Conservation (phyloP, 2,797 vertebrate genomes). For the Chelonia mydas region DNA sequence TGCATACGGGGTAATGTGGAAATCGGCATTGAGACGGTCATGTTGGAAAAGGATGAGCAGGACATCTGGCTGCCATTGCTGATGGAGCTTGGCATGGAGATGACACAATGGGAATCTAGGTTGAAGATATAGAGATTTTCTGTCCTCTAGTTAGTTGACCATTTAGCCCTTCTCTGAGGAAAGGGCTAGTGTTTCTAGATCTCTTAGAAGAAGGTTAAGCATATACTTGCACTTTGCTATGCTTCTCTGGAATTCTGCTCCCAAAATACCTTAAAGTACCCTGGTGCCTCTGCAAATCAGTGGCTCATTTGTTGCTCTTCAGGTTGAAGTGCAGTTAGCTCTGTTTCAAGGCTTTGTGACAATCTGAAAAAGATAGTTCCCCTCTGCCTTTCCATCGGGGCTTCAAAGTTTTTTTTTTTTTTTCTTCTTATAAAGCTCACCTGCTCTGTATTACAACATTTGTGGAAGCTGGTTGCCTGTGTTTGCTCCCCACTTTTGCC, state of each 20-base stretch:
- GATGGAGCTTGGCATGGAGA: fast-evolving
- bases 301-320: not conserved
- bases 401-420: not conserved
- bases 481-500: not conserved
- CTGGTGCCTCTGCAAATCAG: not conserved
- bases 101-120: not conserved
- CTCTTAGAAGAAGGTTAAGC: not conserved
- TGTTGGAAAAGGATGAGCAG: not conserved
- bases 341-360: not conserved
- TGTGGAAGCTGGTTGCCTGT: not conserved
- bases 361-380: not conserved
- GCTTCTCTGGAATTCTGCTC: not conserved
- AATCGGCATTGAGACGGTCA: fast-evolving
- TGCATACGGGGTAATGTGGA: not conserved
- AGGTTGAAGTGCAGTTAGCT: not conserved
- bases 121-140: not conserved
- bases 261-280: not conserved
- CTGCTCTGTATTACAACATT: not conserved
- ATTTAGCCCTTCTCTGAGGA: not conserved
- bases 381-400: not conserved
- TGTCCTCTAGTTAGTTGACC: not conserved
- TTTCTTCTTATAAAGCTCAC: not conserved
- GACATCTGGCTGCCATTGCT: not conserved
- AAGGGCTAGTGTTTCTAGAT: not conserved
- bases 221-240: not conserved